Percentiles rank a stretch among this genome's conserved stretches.
phyloP scores from a whole-genome alignment of 2,888 invertebrate species.

The Archaeoteleia sp. region DNA sequence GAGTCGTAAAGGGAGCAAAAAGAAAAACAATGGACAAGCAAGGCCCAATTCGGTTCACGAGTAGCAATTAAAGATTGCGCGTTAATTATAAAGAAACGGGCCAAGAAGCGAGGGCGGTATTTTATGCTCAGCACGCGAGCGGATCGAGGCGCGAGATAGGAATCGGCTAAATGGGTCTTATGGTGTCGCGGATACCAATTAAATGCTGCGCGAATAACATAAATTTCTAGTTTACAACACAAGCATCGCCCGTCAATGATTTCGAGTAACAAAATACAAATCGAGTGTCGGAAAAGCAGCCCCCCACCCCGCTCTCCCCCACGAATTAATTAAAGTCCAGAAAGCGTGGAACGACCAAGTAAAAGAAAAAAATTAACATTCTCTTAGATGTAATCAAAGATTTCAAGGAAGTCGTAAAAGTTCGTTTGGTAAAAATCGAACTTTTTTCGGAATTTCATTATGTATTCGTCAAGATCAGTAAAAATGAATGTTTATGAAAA shows the following conservation, averaged over 20 bases:
- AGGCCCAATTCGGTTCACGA: constrained; percentile 46
- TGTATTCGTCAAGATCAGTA: constrained; percentile 15
- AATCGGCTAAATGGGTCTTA: constrained; percentile 56
- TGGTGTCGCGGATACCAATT: constrained; percentile 52
- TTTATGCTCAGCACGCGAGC: constrained; percentile 64
- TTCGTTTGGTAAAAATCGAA: constrained; percentile 13
- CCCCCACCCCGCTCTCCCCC: no score
- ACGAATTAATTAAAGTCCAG: constrained; percentile 30
- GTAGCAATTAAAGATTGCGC: constrained; percentile 53
- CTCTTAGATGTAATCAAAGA: constrained; percentile 13
- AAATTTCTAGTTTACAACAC: constrained; percentile 48
- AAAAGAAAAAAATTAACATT: constrained; percentile 7
- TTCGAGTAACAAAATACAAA: constrained; percentile 29
- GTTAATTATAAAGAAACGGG: constrained; percentile 54
- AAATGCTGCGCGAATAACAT: constrained; percentile 46
- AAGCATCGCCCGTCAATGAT: constrained; percentile 35
- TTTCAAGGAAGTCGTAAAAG: constrained; percentile 31
- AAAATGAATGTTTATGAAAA: no score
- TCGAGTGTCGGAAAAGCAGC: constrained; percentile 33
- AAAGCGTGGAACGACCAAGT: constrained; percentile 6
- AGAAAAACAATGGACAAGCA: constrained; percentile 35
- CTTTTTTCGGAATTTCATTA: constrained; percentile 17
- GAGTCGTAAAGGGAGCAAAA: constrained; percentile 29
- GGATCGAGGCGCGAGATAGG: constrained; percentile 63
- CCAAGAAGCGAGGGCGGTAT: constrained; percentile 60